Evolutionary conservation across 2,888 invertebrate genomes (phyloP).

Genomic region (Leucophenga montana): DNA sequence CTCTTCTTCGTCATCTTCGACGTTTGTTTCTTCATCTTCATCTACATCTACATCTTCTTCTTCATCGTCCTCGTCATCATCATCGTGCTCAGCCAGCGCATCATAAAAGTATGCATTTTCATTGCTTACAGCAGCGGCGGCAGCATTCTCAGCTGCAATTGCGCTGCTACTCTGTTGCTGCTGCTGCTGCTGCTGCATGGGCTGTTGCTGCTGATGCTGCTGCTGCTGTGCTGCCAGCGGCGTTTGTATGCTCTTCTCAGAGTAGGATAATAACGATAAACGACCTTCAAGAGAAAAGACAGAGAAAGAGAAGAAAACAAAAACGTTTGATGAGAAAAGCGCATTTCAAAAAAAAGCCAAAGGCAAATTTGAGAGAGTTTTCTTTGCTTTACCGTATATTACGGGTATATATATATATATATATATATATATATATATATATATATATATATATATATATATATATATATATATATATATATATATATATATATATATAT

Average conservation of each 20-base stretch:
- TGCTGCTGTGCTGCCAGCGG: too few relatives aligned
- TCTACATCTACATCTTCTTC: neutral
- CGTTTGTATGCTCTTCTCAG: conserved; percentile 25
- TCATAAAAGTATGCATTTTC: conserved; percentile 67
- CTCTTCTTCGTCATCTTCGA: conserved; percentile 18
- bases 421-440: conserved; percentile 36
- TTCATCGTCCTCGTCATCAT: conserved; percentile 47
- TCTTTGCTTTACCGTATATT: conserved; percentile 7
- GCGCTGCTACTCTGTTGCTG: neutral
- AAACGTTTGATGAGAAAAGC: conserved; percentile 72
- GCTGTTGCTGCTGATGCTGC: too few relatives aligned
- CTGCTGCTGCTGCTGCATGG: too few relatives aligned
- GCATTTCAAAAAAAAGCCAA: conserved; percentile 81
- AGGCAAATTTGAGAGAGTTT: conserved; percentile 77
- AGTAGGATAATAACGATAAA: conserved; percentile 46
- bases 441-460: conserved; percentile 29
- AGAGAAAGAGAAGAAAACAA: conserved; percentile 60
- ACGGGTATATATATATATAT: conserved; percentile 26
- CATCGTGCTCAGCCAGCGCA: conserved; percentile 64
- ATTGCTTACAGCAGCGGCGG: conserved; percentile 40
- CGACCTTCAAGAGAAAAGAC: conserved; percentile 58
- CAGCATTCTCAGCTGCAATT: conserved; percentile 1
- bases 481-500: conserved; percentile 34
- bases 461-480: conserved; percentile 34
- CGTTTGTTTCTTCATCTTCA: conserved; percentile 15